Evolutionary conservation across 2,888 invertebrate species (phyloP), one percentile per base, ranked within the genome.

Genomic region (Dinocampus coccinellae): DNA sequence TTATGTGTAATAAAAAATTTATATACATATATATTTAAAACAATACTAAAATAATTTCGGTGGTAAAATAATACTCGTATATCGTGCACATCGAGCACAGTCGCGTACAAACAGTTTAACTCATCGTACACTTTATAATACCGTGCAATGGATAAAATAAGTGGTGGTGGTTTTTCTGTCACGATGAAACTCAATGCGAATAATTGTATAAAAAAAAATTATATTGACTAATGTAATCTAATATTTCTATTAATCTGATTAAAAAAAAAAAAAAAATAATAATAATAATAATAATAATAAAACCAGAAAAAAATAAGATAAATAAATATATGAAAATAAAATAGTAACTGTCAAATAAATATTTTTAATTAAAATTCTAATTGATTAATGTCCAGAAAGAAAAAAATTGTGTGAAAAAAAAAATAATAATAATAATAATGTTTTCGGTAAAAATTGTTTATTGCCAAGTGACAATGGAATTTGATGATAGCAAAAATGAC

Each of bases 401-500:
- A 6, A 55, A 55, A 3, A 29, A 33, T 63, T 47, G 47, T 47
- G 26, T 1, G 34, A n/a, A 69, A 72, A 61, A 64, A n/a, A n/a
- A n/a, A 29, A 29, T n/a, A n/a, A n/a, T n/a, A n/a, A n/a, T n/a
- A n/a, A n/a, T n/a, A n/a, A n/a, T n/a, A 29, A 87, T 87, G 87
- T 87, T 84, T 79, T 84, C 83, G 36, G 80, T 87, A 71, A 83
- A 83, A 79, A 84, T 85, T 70, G 84, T 87, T 73, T 87, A 87
- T 70, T 85, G 80, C 68, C 87, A 87, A 79, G 83, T 87, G 74
- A 85, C 86, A 29, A 83, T 87, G 85, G 86, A 87, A 74, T 83
- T 84, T 65, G 82, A 73, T 65, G 80, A 82, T 33, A 52, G 16
- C 57, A 73, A 72, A n/a, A 75, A 74, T 24, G 42, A 39, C 53